phyloP scores from a whole-genome alignment of 2,113 vertebrate genomes.

The Corythaixoides concolor region DNA sequence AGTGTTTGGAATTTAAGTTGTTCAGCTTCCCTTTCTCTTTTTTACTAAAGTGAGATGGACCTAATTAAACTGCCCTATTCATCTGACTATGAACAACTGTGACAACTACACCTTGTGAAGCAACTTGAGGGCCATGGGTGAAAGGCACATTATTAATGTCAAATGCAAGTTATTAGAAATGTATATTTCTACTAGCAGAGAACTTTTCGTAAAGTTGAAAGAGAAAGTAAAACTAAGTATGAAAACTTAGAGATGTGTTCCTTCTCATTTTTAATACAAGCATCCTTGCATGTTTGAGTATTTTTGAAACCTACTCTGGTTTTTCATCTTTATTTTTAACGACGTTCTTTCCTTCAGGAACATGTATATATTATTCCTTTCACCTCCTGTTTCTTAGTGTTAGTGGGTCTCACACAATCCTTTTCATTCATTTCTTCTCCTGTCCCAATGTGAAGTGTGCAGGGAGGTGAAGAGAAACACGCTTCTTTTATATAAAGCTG shows the following conservation, averaged over 20 bases:
- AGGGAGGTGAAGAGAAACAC: accelerated
- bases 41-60: not conserved
- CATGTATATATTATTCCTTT: not conserved
- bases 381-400: not conserved
- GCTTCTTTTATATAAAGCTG: not conserved
- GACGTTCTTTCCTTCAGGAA: not conserved
- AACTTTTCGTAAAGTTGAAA: not conserved
- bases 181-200: not conserved
- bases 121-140: not conserved
- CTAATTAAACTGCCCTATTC: not conserved
- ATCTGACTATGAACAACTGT: not conserved
- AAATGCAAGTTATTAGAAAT: not conserved
- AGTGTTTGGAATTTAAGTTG: not conserved
- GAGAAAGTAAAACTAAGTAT: not conserved
- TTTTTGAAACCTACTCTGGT: not conserved
- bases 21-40: not conserved
- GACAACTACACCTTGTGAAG: not conserved
- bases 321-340: constrained; percentile 38
- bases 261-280: constrained; percentile 18
- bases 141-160: not conserved
- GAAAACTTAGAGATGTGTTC: not conserved
- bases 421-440: not conserved
- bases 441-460: not conserved
- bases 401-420: not conserved
- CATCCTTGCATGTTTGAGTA: not conserved